phyloP scores from a whole-genome alignment of 2,113 vertebrate genomes.

The Gavialis gangeticus region DNA sequence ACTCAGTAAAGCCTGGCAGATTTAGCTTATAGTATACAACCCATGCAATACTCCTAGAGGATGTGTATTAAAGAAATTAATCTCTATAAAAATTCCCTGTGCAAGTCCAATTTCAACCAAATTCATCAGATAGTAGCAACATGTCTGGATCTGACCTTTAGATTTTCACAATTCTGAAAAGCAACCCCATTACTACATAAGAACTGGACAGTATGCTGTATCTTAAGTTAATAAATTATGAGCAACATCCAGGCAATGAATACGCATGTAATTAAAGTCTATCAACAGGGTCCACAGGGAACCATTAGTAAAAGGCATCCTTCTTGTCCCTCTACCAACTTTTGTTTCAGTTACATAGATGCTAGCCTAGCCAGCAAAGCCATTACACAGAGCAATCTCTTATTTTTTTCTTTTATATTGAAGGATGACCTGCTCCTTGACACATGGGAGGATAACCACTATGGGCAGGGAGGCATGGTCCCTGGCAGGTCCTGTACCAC shows the following conservation, averaged over 20 bases:
- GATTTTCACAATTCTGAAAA: background rate
- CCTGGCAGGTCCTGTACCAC: background rate
- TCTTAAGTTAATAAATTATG: background rate
- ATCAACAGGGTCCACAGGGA: background rate
- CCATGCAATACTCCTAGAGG: background rate
- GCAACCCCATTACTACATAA: background rate
- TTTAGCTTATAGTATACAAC: background rate
- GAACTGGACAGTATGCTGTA: background rate
- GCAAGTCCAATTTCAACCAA: background rate
- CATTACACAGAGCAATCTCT: background rate
- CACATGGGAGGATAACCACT: background rate
- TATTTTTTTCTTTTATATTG: background rate
- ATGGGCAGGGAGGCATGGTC: background rate
- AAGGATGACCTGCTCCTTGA: background rate
- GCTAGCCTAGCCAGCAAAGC: background rate
- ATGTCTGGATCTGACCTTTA: background rate
- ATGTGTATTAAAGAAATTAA: background rate
- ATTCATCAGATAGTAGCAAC: background rate
- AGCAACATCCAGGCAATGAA: background rate
- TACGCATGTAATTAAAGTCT: fast-evolving
- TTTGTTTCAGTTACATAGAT: background rate
- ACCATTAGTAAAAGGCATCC: background rate
- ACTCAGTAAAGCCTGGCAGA: background rate
- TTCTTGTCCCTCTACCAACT: background rate
- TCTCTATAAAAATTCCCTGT: background rate